Conservation (phyloP, 2,888 invertebrate genomes). For the Aporophyla lueneburgensis region DNA sequence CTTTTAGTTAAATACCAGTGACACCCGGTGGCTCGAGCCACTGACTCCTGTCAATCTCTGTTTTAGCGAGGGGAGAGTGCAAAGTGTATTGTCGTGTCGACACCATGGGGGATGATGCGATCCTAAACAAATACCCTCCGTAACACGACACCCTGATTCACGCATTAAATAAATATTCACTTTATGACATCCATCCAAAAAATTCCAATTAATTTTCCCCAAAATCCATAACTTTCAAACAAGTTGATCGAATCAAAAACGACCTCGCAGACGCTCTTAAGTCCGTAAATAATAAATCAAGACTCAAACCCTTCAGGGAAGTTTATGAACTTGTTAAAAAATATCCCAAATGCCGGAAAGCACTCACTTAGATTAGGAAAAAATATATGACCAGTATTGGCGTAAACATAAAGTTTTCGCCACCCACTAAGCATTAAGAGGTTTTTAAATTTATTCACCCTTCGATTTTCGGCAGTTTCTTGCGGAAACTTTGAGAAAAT, state of each 20-base stretch:
- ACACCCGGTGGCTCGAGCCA: conserved; percentile 60
- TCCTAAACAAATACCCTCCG: conserved; percentile 64
- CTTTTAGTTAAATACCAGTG: conserved; percentile 62
- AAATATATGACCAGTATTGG: conserved; percentile 73
- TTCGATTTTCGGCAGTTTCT: conserved; percentile 84
- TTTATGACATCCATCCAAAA: conserved; percentile 38
- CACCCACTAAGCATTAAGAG: conserved; percentile 86
- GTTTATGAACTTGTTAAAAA: conserved; percentile 74
- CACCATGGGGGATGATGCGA: conserved; percentile 64
- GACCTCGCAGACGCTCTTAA: conserved; percentile 66
- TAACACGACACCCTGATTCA: conserved; percentile 62
- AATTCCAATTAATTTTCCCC: conserved; percentile 34
- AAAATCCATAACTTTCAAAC: conserved; percentile 51
- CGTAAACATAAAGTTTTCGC: conserved; percentile 85
- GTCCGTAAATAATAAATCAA: conserved; percentile 72
- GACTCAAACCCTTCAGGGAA: conserved; percentile 67
- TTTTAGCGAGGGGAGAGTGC: conserved; percentile 67
- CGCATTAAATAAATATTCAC: conserved; percentile 59
- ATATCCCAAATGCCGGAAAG: conserved; percentile 69
- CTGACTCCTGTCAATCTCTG: conserved; percentile 73
- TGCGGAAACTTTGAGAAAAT: conserved; percentile 83
- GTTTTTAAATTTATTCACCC: conserved; percentile 91
- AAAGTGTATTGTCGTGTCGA: conserved; percentile 82
- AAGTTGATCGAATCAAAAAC: conserved; percentile 59
- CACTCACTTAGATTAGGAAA: conserved; percentile 79